phyloP scores from a whole-genome alignment of 1,140 invertebrate genomes.

The Meteorus sp. region DNA sequence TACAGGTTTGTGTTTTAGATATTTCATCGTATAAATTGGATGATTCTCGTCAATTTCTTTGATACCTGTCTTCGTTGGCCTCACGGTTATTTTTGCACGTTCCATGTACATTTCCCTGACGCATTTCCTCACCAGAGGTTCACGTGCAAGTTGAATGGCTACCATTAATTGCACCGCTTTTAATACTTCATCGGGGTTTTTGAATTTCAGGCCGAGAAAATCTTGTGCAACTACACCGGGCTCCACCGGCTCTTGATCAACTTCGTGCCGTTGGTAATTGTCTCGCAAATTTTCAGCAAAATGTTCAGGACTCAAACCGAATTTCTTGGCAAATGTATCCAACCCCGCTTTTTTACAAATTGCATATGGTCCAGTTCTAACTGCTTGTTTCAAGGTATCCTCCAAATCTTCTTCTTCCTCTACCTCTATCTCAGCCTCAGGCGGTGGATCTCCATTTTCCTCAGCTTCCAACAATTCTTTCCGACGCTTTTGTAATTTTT shows the following conservation, averaged over 20 bases:
- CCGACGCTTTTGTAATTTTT: constrained; percentile 47
- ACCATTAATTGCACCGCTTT: constrained; percentile 93
- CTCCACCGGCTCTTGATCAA: constrained; percentile 85
- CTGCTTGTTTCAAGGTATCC: constrained; percentile 79
- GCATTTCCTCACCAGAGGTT: constrained; percentile 85
- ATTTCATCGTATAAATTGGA: constrained; percentile 86
- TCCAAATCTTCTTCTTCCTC: constrained; percentile 64
- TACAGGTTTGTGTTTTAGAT: constrained; percentile 93
- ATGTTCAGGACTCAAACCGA: constrained; percentile 93
- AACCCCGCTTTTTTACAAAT: constrained; percentile 84
- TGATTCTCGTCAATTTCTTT: constrained; percentile 96
- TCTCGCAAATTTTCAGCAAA: constrained; percentile 97
- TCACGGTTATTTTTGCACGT: constrained; percentile 78
- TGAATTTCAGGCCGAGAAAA: constrained; percentile 63
- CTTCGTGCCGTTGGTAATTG: constrained; percentile 96
- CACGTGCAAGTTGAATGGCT: constrained; percentile 87
- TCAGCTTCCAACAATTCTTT: constrained; percentile 61
- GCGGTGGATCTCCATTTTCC: constrained; percentile 63
- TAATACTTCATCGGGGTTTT: constrained; percentile 74
- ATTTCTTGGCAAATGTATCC: constrained; percentile 84
- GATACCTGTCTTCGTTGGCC: constrained; percentile 87
- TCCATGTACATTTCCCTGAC: constrained; percentile 91
- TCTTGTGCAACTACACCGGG: constrained; percentile 80
- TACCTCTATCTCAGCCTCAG: constrained; percentile 56
- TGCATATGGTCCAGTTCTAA: constrained; percentile 83